phyloP scores from a whole-genome alignment of 2,113 vertebrate genomes.

The Oreochromis spilurus region DNA sequence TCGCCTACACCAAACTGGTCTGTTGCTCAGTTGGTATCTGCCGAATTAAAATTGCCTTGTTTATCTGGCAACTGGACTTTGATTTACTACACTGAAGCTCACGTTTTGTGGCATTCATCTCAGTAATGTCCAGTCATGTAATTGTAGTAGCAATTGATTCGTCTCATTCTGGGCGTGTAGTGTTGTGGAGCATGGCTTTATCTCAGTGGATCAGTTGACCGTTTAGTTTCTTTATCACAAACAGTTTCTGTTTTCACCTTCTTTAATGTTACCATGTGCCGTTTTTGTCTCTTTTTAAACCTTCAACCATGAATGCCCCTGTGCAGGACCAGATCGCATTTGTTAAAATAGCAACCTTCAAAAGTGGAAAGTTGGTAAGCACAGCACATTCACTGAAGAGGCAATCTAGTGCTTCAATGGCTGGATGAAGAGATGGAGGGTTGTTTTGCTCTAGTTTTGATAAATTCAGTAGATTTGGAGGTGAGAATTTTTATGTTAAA shows the following conservation, averaged over 20 bases:
- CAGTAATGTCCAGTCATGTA: neutral
- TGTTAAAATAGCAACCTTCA: neutral
- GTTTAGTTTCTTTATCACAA: neutral
- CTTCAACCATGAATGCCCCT: neutral
- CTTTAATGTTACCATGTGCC: neutral
- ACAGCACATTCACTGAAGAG: neutral
- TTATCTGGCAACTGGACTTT: constrained; percentile 18
- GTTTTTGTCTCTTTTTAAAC: neutral
- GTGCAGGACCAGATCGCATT: neutral
- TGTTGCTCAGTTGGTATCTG: constrained; percentile 17
- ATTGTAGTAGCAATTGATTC: neutral
- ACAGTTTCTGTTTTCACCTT: neutral
- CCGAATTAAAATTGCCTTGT: constrained; percentile 5
- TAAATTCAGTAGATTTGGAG: neutral
- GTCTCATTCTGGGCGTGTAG: neutral
- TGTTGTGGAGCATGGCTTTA: neutral
- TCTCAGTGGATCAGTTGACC: neutral
- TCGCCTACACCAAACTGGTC: neutral
- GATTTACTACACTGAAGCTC: neutral
- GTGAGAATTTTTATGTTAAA: neutral
- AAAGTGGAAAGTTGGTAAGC: neutral
- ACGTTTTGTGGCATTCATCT: neutral
- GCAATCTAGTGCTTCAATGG: neutral
- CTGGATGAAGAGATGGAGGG: neutral
- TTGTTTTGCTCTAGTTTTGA: neutral